Conservation (phyloP, 2,797 vertebrate species). For the Synanceia verrucosa region DNA sequence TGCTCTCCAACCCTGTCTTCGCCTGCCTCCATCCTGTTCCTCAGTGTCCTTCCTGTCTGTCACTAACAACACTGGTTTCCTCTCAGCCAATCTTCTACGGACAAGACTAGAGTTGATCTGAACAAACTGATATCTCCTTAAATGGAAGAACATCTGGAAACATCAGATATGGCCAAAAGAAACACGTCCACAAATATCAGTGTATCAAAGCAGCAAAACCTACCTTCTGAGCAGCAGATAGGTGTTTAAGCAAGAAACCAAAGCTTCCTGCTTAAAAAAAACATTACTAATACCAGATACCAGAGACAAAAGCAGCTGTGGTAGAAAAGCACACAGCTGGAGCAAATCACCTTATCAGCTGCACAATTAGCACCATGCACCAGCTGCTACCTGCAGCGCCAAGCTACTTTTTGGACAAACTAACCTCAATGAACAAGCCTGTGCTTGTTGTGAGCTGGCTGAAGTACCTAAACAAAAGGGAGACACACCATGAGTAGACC, state of each 20-base stretch:
- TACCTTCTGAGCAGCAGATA: neutral
- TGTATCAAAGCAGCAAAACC: neutral
- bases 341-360: neutral
- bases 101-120: slow-evolving; percentile 19
- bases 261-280: neutral
- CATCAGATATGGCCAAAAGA: neutral
- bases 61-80: slow-evolving; percentile 26
- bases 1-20: slow-evolving; percentile 25
- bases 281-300: no score
- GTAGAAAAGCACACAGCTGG: neutral
- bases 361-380: neutral
- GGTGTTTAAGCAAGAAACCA: neutral
- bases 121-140: slow-evolving; percentile 2
- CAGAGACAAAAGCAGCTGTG: neutral
- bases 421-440: neutral
- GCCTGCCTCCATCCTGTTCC: neutral
- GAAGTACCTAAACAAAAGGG: neutral
- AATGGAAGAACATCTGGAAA: neutral
- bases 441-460: neutral
- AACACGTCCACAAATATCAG: no score
- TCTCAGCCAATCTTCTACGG: slow-evolving; percentile 16
- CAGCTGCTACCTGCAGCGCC: neutral
- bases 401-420: neutral
- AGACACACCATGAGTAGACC: no score
- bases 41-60: slow-evolving; percentile 6